Percentiles rank a stretch among this genome's conserved stretches.
Conservation (phyloP, 2,797 vertebrate genomes). For the Mormyrops attenuatus region DNA sequence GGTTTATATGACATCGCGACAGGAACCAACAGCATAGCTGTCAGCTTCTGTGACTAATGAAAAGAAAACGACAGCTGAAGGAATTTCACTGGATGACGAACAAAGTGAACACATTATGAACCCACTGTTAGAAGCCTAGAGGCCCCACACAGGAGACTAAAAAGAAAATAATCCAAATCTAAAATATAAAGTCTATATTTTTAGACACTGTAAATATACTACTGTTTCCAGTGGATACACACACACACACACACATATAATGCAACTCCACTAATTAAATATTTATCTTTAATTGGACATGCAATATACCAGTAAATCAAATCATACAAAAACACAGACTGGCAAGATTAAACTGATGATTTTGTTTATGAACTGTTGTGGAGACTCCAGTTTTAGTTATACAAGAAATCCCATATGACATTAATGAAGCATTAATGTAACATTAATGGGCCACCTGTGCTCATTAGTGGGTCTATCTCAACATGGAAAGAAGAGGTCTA, state of each 20-base stretch:
- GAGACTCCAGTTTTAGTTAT: neutral
- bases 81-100: constrained; percentile 4
- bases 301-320: neutral
- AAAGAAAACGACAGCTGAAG: neutral
- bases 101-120: neutral
- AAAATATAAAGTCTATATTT: constrained; percentile 4
- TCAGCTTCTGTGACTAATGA: constrained; percentile 11
- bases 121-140: neutral
- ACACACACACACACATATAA: neutral
- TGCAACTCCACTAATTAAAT: neutral
- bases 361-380: neutral
- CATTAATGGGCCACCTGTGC: neutral
- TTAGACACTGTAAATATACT: neutral
- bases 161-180: neutral
- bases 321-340: neutral
- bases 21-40: neutral
- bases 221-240: neutral
- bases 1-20: neutral
- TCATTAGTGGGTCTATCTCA: neutral
- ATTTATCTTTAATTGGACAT: neutral
- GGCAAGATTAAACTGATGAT: neutral
- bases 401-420: neutral
- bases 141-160: neutral
- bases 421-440: neutral
- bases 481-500: neutral